phyloP scores from a whole-genome alignment of 2,113 vertebrate genomes.

The Polypterus senegalus region DNA sequence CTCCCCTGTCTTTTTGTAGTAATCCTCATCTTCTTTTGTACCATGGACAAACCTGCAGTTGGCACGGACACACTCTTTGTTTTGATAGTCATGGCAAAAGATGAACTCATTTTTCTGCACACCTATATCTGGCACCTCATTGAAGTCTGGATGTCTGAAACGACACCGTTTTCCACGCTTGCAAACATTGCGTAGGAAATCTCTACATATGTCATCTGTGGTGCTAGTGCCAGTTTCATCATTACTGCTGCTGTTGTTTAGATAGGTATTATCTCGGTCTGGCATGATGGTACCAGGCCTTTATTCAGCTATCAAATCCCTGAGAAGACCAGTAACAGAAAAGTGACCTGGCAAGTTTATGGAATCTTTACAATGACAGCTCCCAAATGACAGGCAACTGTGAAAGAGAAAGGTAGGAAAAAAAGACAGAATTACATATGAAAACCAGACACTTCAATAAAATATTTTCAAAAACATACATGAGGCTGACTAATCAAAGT shows the following conservation, averaged over 20 bases:
- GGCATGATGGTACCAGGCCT: too few species aligned
- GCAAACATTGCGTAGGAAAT: conserved; percentile 90
- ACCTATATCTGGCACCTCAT: conserved; percentile 81
- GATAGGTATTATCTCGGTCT: too few species aligned
- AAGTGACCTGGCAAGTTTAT: too few species aligned
- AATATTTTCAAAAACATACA: too few species aligned
- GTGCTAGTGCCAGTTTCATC: conserved; percentile 34
- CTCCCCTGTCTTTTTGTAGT: conserved; percentile 88
- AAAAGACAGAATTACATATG: too few species aligned
- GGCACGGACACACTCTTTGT: conserved; percentile 83
- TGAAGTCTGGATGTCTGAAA: conserved; percentile 86
- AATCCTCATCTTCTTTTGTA: conserved; percentile 91
- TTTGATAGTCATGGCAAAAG: conserved; percentile 95
- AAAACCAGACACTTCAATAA: too few species aligned
- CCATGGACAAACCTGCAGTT: conserved; percentile 93
- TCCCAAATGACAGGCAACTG: too few species aligned
- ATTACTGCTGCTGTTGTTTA: conserved; percentile 49
- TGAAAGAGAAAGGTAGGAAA: too few species aligned
- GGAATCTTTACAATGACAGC: too few species aligned
- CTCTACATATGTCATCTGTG: conserved; percentile 77
- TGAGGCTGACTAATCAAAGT: too few species aligned
- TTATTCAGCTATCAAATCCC: too few species aligned
- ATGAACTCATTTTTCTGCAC: conserved; percentile 95
- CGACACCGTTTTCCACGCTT: conserved; percentile 89
- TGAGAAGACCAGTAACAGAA: too few species aligned